Percentiles rank a stretch among this genome's conserved stretches.
phyloP scores from a whole-genome alignment of 2,797 vertebrate species.

The Molossus alvarezi region DNA sequence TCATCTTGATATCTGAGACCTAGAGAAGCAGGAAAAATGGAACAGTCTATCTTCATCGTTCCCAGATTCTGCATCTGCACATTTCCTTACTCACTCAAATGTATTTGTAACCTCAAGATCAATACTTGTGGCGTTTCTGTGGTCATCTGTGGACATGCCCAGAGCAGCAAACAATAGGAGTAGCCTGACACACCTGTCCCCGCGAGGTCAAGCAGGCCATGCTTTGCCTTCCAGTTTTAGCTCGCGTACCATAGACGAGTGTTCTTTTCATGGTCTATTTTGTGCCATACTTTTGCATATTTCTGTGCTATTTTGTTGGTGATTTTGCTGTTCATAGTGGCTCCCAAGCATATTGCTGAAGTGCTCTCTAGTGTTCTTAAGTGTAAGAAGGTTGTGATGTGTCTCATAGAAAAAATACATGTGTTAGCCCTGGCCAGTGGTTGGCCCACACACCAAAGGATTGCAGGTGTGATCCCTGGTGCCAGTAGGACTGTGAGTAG shows the following conservation, averaged over 20 bases:
- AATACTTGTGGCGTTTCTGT: background rate
- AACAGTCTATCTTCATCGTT: background rate
- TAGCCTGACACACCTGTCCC: background rate
- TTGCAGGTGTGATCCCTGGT: no score
- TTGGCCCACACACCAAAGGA: no score
- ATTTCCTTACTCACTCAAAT: background rate
- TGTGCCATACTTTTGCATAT: background rate
- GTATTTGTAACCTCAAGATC: conserved; percentile 6
- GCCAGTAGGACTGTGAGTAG: no score
- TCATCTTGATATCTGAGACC: background rate
- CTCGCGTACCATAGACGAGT: background rate
- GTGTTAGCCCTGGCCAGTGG: background rate
- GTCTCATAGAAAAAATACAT: background rate
- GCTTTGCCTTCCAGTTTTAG: background rate
- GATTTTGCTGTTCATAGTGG: background rate
- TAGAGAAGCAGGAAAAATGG: conserved; percentile 10
- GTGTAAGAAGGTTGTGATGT: background rate
- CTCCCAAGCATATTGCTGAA: background rate
- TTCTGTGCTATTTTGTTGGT: background rate
- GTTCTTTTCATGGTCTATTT: background rate
- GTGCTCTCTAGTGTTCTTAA: background rate
- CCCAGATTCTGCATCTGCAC: background rate
- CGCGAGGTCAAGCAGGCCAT: background rate
- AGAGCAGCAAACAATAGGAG: background rate
- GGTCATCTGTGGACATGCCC: background rate